phyloP scores from a whole-genome alignment of 1,140 invertebrate species.

The Cotesia glomerata region DNA sequence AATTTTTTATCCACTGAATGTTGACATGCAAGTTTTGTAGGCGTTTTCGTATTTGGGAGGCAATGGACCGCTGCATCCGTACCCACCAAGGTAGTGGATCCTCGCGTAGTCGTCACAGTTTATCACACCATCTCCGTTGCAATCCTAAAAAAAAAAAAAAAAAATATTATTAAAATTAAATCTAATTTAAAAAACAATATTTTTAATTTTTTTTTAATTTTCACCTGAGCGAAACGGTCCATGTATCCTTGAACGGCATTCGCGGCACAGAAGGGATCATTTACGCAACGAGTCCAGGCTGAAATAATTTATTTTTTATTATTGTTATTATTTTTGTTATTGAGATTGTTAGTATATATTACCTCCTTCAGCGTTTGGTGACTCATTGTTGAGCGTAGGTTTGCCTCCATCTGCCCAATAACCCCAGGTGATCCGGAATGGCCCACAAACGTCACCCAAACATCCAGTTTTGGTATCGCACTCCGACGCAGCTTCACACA shows the following conservation, averaged over 20 bases:
- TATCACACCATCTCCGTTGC: conserved; percentile 76
- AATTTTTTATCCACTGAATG: neutral
- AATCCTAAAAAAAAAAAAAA: conserved; percentile 72
- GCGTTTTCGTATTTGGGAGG: conserved; percentile 48
- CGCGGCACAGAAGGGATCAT: conserved; percentile 78
- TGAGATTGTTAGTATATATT: conserved; percentile 5
- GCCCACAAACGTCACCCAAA: conserved; percentile 76
- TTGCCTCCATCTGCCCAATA: conserved; percentile 89
- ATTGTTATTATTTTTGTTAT: conserved; percentile 12
- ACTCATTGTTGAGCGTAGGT: conserved; percentile 69
- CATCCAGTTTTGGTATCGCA: conserved; percentile 76
- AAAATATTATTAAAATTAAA: conserved; percentile 5
- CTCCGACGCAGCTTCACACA: conserved; percentile 81
- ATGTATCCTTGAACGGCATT: conserved; percentile 79
- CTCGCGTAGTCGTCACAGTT: conserved; percentile 83
- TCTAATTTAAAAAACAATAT: neutral
- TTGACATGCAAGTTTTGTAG: conserved; percentile 48
- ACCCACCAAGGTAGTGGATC: conserved; percentile 80
- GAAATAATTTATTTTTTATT: neutral
- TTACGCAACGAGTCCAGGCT: conserved; percentile 78
- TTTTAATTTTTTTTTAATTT: neutral
- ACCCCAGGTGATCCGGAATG: conserved; percentile 85
- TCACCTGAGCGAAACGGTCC: conserved; percentile 76
- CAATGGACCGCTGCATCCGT: conserved; percentile 69
- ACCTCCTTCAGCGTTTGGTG: neutral